Evolutionary conservation across 2,113 vertebrate species (phyloP).

Genomic region (Charadrius vociferus): DNA sequence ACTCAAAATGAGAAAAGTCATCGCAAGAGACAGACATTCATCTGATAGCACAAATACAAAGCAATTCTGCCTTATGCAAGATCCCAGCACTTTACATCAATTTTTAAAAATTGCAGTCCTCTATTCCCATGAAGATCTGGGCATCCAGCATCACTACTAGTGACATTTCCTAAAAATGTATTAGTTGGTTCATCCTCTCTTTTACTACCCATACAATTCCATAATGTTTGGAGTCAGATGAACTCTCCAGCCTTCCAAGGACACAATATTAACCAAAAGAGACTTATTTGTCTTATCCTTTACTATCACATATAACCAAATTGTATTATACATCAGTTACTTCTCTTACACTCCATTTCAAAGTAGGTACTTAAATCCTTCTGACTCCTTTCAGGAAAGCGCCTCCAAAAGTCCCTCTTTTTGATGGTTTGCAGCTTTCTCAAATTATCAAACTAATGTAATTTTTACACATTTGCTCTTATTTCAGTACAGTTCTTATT

Average conservation of each 20-base stretch:
- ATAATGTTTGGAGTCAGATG: not conserved
- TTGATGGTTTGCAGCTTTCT: not conserved
- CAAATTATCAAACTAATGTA: not conserved
- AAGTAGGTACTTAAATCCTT: not conserved
- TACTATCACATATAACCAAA: not conserved
- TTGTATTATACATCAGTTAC: not conserved
- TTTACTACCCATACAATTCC: not conserved
- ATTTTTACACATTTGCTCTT: slow-evolving; percentile 19
- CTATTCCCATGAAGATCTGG: not conserved
- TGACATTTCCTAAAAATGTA: not conserved
- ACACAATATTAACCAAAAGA: not conserved
- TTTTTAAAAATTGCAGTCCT: not conserved
- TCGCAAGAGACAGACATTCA: not conserved
- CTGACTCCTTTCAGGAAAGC: not conserved
- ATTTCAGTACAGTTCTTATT: slow-evolving; percentile 2
- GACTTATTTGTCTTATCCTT: not conserved
- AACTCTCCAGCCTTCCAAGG: not conserved
- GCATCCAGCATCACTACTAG: not conserved
- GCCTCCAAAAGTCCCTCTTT: not conserved
- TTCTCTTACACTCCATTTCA: not conserved
- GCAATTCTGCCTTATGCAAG: not conserved
- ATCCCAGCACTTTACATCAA: not conserved
- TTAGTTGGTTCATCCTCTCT: not conserved
- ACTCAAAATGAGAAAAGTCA: not conserved
- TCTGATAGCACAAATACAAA: not conserved